phyloP scores from a whole-genome alignment of 1,140 invertebrate species.

The Nymphalis io region DNA sequence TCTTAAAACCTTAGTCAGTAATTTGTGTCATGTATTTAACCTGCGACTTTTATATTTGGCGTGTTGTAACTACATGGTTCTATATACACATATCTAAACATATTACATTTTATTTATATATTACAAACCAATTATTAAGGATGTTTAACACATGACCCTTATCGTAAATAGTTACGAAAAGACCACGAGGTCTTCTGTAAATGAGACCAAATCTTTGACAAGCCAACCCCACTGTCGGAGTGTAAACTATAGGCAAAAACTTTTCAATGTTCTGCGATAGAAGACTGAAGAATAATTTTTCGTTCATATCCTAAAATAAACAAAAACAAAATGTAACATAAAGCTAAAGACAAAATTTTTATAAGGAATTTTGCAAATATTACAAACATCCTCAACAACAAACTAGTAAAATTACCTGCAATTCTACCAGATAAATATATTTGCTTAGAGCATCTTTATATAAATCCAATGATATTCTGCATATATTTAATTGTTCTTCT shows the following conservation, averaged over 20 bases:
- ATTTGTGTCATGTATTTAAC: too few relatives aligned
- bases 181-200: conserved; percentile 95
- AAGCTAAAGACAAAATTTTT: not conserved
- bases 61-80: too few relatives aligned
- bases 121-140: conserved; percentile 90
- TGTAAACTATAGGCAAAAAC: conserved; percentile 99
- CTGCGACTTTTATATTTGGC: too few relatives aligned
- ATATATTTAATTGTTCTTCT: conserved; percentile 94
- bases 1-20: too few relatives aligned
- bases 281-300: conserved; percentile 96
- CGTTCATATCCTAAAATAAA: conserved; percentile 92
- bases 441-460: conserved; percentile 93
- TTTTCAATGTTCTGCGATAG: conserved; percentile 96
- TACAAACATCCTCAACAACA: not conserved
- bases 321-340: not conserved
- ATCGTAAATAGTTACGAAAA: conserved; percentile 98
- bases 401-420: conserved; percentile 83
- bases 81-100: too few relatives aligned
- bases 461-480: conserved; percentile 90
- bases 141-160: conserved; percentile 95
- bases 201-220: conserved; percentile 98
- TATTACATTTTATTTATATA: not conserved
- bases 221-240: conserved; percentile 97
- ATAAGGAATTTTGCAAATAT: not conserved
- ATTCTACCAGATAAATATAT: conserved; percentile 92